Conservation (phyloP, 2,888 invertebrate genomes). For the Hyles lineata region DNA sequence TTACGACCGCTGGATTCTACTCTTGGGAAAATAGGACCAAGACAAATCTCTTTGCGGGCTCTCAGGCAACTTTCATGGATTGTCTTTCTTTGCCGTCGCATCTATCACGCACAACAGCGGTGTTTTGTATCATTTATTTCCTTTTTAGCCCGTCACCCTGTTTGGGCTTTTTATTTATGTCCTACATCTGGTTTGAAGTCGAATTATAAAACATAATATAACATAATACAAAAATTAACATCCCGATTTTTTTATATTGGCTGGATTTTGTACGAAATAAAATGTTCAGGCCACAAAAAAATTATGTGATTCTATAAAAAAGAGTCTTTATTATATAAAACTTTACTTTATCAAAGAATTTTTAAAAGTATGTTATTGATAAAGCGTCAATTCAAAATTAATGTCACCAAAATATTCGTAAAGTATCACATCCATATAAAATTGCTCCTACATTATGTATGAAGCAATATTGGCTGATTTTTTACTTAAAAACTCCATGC, state of each 20-base stretch:
- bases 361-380: no score
- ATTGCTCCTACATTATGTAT: conserved; percentile 5
- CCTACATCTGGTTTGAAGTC: neutral
- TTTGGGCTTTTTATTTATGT: neutral
- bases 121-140: conserved; percentile 11
- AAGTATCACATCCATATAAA: no score
- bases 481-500: neutral
- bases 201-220: neutral
- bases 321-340: no score
- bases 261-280: no score
- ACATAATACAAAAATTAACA: neutral
- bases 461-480: neutral
- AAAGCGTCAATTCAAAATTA: no score
- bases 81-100: conserved; percentile 19
- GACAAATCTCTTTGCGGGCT: conserved; percentile 25
- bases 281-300: no score
- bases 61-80: conserved; percentile 20
- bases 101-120: conserved; percentile 7
- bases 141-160: neutral
- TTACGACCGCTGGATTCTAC: conserved; percentile 20
- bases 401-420: no score
- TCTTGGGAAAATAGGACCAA: conserved; percentile 19
- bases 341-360: no score
- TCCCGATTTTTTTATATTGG: no score
- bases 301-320: no score